Percentiles rank a stretch among this genome's conserved stretches.
Evolutionary conservation across 1,140 invertebrate genomes (phyloP).

Genomic region (Bombus fervidus): DNA sequence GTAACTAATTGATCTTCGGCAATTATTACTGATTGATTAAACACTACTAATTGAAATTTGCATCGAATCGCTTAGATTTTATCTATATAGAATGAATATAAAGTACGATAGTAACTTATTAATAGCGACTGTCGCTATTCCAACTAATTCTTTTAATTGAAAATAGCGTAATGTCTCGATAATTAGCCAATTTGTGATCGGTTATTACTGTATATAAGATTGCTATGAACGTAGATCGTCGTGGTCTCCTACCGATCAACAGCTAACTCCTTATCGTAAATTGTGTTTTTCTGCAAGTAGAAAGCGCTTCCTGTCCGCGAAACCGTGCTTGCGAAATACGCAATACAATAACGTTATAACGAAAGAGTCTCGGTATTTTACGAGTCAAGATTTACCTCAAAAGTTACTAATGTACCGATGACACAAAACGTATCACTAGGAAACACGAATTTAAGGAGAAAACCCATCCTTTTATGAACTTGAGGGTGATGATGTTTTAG

Average conservation of each 20-base stretch:
- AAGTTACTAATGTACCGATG: too few species aligned
- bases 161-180: too few species aligned
- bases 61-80: background rate
- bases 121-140: too few species aligned
- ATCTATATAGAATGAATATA: too few species aligned
- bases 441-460: too few species aligned
- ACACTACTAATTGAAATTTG: background rate
- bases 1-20: background rate
- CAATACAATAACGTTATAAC: conserved; percentile 33
- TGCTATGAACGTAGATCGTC: background rate
- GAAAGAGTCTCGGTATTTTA: background rate
- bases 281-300: conserved; percentile 38
- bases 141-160: too few species aligned
- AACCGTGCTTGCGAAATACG: conserved; percentile 34
- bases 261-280: background rate
- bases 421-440: too few species aligned
- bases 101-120: too few species aligned
- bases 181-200: too few species aligned
- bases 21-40: background rate
- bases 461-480: background rate
- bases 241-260: too few species aligned
- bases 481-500: background rate
- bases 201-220: background rate
- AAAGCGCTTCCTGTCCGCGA: conserved; percentile 45
- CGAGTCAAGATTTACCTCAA: background rate